Base-by-base conservation (phyloP, 2,888 invertebrate species). In the Apotomis betuletana region DNA sequence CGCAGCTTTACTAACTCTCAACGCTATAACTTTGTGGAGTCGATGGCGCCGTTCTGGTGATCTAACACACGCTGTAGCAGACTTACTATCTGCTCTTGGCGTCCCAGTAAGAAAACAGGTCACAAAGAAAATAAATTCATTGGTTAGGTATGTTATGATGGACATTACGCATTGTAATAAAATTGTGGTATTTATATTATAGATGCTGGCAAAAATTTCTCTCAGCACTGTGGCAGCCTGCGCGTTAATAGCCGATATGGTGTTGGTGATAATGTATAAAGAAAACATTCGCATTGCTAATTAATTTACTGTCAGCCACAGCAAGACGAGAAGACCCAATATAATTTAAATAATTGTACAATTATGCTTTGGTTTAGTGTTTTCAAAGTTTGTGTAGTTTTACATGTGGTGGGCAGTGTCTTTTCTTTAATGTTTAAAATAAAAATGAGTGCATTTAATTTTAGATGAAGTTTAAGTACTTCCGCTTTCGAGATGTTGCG, bases 51-150 rank as follows among this genome's bases (percentile, higher is more conserved):
- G 41, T 6, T 51, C 67, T 44, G 71, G 71, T 10, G 71, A 67
- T n/a, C 62, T 71, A 9, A 71, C 71, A 58, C 71, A 67, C 57
- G 71, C 71, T 61, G 71, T 71, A 13, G 71, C 71, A 52, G 71
- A 71, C 27, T 62, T 71, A 57, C 71, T 71, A 15, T 61, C 67
- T n/a, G 71, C 71, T 36, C 71, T 71, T 67, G 71, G 71, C n/a
- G 67, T 71, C n/a, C 67, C 67, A 52, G 13, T 71, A 5, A 57
- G 67, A 52, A 67, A 57, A 67, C 71, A 71, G 71, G 71, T 71
- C 51, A 67, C 10, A 15, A 54, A 9, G 8, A 67, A 59, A 51
- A 44, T n/a, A n/a, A 8, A 41, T 15, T 27, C 9, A 55, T 3
- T 49, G 49, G 10, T 49, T 49, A 6, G 41, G 6, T 41, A 6